Conservation (phyloP, 2,888 invertebrate species). For the Acleris cristana region DNA sequence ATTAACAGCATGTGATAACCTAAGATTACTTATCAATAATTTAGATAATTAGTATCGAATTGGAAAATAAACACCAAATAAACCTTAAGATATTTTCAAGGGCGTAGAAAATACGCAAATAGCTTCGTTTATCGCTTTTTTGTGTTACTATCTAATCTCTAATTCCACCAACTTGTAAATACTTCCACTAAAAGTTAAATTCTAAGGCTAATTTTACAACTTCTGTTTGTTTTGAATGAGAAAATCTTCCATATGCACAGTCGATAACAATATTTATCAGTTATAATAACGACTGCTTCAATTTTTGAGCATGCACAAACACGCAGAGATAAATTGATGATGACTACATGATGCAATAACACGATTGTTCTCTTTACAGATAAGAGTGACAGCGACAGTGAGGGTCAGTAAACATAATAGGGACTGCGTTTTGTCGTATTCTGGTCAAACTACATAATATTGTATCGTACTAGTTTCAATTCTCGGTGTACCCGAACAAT, state of each 20-base stretch:
- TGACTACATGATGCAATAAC: conserved; percentile 42
- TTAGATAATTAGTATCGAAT: not conserved
- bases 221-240: conserved; percentile 6
- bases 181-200: not conserved
- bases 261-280: conserved; percentile 32
- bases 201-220: not conserved
- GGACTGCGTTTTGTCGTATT: conserved; percentile 76
- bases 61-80: conserved; percentile 4
- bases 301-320: conserved; percentile 46
- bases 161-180: conserved; percentile 6
- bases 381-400: conserved; percentile 97
- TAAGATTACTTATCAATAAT: too few species aligned
- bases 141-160: conserved; percentile 22
- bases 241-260: conserved; percentile 19
- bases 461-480: conserved; percentile 69
- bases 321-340: conserved; percentile 27
- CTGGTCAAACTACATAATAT: conserved; percentile 82
- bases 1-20: not conserved
- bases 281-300: conserved; percentile 7
- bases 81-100: conserved; percentile 7
- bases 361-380: conserved; percentile 84
- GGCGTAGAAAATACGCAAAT: conserved; percentile 1
- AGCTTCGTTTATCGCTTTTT: conserved; percentile 23
- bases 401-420: conserved; percentile 89
- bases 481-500: conserved; percentile 61